These are phyloP conservation scores for Sialia sialis DNA, from an alignment of 2,113 vertebrate genomes.

Conservation along the genomic window DNA sequence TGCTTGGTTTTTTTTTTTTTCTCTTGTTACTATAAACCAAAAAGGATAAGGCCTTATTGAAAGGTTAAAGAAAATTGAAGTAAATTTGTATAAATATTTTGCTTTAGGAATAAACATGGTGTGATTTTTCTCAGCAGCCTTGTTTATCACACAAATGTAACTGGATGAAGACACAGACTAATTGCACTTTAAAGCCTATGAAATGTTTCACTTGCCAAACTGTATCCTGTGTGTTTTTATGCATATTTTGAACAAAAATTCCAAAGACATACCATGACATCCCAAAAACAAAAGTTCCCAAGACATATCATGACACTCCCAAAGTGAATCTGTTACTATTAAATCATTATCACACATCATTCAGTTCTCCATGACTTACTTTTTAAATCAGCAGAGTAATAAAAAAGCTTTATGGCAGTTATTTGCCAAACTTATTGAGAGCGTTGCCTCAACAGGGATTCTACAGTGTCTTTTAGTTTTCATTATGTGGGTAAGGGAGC, in stretches of 20 bases:
- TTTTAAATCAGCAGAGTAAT: background rate
- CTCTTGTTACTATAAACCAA: background rate
- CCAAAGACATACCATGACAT: background rate
- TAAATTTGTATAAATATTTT: background rate
- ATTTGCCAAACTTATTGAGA: constrained; percentile 34
- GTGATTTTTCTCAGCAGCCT: background rate
- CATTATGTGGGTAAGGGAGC: constrained; percentile 22
- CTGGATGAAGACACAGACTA: background rate
- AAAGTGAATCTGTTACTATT: background rate
- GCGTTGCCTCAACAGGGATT: background rate
- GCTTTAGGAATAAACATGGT: background rate
- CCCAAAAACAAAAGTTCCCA: background rate
- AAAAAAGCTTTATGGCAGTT: background rate
- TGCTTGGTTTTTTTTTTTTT: background rate
- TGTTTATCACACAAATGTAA: background rate
- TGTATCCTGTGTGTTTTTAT: background rate
- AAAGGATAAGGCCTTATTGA: background rate
- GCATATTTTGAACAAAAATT: background rate
- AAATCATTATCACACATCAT: background rate
- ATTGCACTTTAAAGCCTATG: background rate
- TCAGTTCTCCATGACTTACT: background rate
- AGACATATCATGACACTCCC: background rate
- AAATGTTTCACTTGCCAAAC: background rate
- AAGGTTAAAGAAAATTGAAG: background rate
- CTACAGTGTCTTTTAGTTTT: constrained; percentile 32